These are phyloP conservation scores for Paracanthobrama guichenoti DNA, from an alignment of 2,113 vertebrate species.

Conservation along the genomic window DNA sequence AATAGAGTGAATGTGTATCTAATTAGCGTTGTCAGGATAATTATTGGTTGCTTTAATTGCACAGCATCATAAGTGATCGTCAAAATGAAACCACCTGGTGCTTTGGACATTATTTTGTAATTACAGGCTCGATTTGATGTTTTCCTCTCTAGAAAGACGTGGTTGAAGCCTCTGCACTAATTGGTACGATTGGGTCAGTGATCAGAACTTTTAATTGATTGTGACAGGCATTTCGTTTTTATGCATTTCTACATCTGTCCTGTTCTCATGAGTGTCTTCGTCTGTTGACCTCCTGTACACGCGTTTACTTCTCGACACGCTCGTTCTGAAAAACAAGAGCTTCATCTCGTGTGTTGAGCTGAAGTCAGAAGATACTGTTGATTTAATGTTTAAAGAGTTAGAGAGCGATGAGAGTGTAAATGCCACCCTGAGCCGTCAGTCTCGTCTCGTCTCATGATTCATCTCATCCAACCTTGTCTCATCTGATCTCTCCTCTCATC, in stretches of 20 bases:
- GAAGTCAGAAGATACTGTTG: neutral
- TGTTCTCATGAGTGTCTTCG: neutral
- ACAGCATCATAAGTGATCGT: slow-evolving; percentile 73
- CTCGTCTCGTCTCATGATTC: too few relatives aligned
- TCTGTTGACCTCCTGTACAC: neutral
- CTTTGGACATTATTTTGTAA: slow-evolving; percentile 77
- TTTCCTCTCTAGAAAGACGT: slow-evolving; percentile 60
- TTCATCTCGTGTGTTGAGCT: neutral
- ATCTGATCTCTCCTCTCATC: neutral
- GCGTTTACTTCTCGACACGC: neutral
- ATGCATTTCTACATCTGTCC: neutral
- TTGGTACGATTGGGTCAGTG: slow-evolving; percentile 65
- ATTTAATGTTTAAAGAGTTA: neutral
- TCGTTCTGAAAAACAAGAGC: neutral
- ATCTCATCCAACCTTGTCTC: neutral
- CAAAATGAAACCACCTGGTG: slow-evolving; percentile 77
- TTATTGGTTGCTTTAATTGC: slow-evolving; percentile 79
- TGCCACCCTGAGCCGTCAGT: neutral
- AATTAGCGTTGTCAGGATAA: slow-evolving; percentile 77
- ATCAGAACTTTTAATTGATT: slow-evolving; percentile 70
- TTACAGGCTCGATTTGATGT: slow-evolving; percentile 65
- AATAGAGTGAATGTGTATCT: slow-evolving; percentile 68
- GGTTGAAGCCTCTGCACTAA: slow-evolving; percentile 62
- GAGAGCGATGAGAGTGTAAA: neutral
- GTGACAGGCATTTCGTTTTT: slow-evolving; percentile 49